Percentiles rank a stretch among this genome's conserved stretches.
Evolutionary conservation across 2,797 vertebrate genomes (phyloP).

Genomic region (Cuculus canorus): DNA sequence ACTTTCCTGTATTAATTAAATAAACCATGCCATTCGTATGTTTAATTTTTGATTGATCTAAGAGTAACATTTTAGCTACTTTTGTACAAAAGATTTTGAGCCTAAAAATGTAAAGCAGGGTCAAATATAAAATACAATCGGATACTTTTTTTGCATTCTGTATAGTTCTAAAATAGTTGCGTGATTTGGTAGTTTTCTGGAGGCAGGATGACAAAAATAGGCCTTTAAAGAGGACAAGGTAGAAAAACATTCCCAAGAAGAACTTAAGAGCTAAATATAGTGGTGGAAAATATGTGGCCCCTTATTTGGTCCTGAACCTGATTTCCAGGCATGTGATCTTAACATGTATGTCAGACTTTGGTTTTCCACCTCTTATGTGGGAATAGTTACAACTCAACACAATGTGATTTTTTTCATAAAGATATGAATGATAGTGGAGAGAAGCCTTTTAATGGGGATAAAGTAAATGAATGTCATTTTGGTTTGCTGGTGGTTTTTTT

Average conservation of each 20-base stretch:
- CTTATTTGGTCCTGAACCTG: background rate
- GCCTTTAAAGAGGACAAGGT: background rate
- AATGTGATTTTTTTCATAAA: background rate
- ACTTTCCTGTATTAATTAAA: background rate
- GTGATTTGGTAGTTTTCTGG: background rate
- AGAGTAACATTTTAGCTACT: background rate
- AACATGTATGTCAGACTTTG: background rate
- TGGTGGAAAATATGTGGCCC: background rate
- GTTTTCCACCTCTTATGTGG: background rate
- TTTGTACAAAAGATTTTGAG: background rate
- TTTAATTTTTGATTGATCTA: background rate
- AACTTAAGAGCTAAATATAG: background rate
- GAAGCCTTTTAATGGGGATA: background rate
- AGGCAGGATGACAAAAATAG: background rate
- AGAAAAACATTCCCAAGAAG: background rate
- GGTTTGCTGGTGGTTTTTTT: background rate
- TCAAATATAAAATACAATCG: background rate
- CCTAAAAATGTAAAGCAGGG: background rate
- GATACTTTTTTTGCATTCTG: background rate
- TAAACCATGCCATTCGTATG: background rate
- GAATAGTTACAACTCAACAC: background rate
- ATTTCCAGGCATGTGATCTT: background rate
- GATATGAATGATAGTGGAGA: background rate
- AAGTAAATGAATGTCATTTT: background rate
- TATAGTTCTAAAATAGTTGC: background rate